A percentile compares a stretch with the other conserved stretches of the same genome.
These are phyloP conservation scores for Sebastes wilsoni DNA, from an alignment of 2,797 vertebrate species.

Conservation along the genomic window DNA sequence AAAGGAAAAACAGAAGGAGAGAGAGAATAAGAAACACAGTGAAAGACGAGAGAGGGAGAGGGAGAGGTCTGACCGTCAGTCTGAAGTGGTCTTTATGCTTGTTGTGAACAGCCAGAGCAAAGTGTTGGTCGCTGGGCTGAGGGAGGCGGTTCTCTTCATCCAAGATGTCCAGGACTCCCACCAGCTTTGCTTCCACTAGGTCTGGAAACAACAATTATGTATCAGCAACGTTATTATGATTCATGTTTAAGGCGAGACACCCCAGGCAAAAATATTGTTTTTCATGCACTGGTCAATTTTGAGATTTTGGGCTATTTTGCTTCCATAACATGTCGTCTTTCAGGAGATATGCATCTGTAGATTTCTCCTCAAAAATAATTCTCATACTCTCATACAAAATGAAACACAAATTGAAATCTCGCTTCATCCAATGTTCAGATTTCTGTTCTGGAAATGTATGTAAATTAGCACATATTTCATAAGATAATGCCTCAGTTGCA, in stretches of 20 bases:
- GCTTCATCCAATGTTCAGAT: too few relatives aligned
- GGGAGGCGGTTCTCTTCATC: constrained; percentile 98
- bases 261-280: too few relatives aligned
- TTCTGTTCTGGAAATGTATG: too few relatives aligned
- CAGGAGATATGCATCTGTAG: too few relatives aligned
- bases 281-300: too few relatives aligned
- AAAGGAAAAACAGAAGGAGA: constrained; percentile 12
- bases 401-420: too few relatives aligned
- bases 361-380: too few relatives aligned
- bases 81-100: constrained; percentile 98
- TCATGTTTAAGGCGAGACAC: background rate
- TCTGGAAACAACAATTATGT: constrained; percentile 78
- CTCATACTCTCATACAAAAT: too few relatives aligned
- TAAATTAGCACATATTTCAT: too few relatives aligned
- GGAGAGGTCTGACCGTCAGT: constrained; percentile 86
- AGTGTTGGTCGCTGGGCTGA: constrained; percentile 96
- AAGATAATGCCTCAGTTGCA: too few relatives aligned
- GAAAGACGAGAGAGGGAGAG: background rate
- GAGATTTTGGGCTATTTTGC: too few relatives aligned
- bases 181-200: constrained; percentile 93
- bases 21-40: background rate
- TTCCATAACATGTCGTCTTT: too few relatives aligned
- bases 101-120: constrained; percentile 90
- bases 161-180: constrained; percentile 95
- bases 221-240: constrained; percentile 6